Percentiles rank a stretch among this genome's conserved stretches.
These are phyloP conservation scores for Protosalanx chinensis DNA, from an alignment of 2,797 vertebrate species.

Conservation along the genomic window DNA sequence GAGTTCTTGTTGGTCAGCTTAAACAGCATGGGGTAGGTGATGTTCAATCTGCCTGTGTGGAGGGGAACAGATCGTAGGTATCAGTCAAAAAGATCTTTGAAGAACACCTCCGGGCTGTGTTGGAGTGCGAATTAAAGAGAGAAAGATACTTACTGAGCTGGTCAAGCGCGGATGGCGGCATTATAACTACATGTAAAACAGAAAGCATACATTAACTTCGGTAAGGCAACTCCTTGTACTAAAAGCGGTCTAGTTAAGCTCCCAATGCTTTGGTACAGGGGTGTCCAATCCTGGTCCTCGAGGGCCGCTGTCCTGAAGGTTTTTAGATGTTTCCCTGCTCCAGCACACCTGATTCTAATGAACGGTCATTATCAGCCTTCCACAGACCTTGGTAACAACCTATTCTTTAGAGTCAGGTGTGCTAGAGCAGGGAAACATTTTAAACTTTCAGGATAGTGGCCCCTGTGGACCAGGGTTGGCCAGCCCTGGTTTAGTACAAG, in stretches of 20 bases:
- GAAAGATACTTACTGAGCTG: slow-evolving; percentile 90
- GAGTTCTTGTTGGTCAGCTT: slow-evolving; percentile 98
- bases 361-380: no score
- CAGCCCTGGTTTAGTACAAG: no score
- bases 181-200: slow-evolving; percentile 84
- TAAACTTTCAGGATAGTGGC: no score
- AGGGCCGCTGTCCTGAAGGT: no score
- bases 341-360: no score
- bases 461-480: no score
- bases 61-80: neutral
- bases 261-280: neutral
- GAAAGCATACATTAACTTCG: slow-evolving; percentile 7
- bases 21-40: slow-evolving; percentile 98
- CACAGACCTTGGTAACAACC: no score
- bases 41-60: slow-evolving; percentile 89
- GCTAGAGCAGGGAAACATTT: no score
- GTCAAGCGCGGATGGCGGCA: slow-evolving; percentile 97
- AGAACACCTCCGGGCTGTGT: neutral
- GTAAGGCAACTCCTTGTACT: neutral
- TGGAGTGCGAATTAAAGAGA: neutral
- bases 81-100: neutral
- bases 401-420: no score
- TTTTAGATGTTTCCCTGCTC: no score
- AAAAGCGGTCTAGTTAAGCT: neutral
- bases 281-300: no score